Evolutionary conservation across 2,797 vertebrate species (phyloP).

Genomic region (Neoniphon sammara): DNA sequence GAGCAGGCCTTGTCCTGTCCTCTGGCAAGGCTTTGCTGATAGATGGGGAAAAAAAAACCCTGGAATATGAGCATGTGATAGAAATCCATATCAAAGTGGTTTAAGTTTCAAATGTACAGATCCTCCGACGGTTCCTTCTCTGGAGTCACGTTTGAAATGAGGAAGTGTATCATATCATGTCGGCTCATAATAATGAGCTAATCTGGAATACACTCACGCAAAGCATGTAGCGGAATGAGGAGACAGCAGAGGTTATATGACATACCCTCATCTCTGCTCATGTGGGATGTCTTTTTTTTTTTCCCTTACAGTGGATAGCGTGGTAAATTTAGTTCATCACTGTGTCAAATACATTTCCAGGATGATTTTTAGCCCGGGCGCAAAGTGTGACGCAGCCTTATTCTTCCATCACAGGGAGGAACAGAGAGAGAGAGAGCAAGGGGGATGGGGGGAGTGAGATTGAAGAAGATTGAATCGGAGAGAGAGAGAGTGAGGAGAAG

Average conservation of each 20-base stretch:
- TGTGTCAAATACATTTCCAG: conserved; percentile 68
- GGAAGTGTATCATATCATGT: conserved; percentile 28
- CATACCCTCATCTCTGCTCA: neutral
- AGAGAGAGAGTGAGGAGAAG: neutral
- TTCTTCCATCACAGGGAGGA: conserved; percentile 31
- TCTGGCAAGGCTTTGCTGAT: conserved; percentile 38
- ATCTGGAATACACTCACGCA: conserved; percentile 47
- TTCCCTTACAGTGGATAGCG: conserved; percentile 30
- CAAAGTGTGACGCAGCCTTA: conserved; percentile 62
- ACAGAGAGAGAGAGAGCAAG: neutral
- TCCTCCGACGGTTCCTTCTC: conserved; percentile 14
- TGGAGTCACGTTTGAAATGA: conserved; percentile 38
- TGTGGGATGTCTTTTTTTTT: conserved; percentile 14
- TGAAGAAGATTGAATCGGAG: no score
- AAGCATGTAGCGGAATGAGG: neutral
- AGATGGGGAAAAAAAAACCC: neutral
- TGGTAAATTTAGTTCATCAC: conserved; percentile 63
- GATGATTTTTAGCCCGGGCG: conserved; percentile 58
- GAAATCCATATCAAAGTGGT: conserved; percentile 56
- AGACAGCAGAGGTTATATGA: conserved; percentile 26
- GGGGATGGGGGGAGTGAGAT: neutral
- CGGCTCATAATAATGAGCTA: conserved; percentile 32
- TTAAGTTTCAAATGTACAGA: conserved; percentile 46
- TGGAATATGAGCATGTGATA: conserved; percentile 40
- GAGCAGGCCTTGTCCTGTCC: conserved; percentile 34